phyloP scores from a whole-genome alignment of 2,797 vertebrate genomes.

The Notolabrus celidotus region DNA sequence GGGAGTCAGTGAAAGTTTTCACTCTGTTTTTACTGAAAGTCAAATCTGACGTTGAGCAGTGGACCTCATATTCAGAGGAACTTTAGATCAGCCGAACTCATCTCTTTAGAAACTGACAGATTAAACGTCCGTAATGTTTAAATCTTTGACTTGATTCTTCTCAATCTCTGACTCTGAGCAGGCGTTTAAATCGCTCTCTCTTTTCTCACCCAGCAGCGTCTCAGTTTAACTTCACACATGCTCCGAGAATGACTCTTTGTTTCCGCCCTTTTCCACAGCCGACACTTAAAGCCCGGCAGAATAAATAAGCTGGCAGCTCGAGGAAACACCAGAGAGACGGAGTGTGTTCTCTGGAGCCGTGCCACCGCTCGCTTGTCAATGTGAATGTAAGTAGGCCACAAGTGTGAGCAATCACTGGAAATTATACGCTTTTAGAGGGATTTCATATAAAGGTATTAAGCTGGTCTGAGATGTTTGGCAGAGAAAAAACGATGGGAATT shows the following conservation, averaged over 20 bases:
- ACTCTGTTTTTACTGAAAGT: too few relatives aligned
- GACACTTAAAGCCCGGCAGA: conserved; percentile 79
- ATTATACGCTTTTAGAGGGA: conserved; percentile 85
- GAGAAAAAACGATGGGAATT: conserved; percentile 76
- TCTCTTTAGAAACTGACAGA: too few relatives aligned
- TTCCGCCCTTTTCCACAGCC: conserved; percentile 75
- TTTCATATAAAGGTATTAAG: conserved; percentile 86
- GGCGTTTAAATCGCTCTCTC: too few relatives aligned
- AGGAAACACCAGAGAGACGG: conserved; percentile 74
- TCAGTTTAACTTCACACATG: conserved; percentile 70
- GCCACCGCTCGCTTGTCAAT: conserved; percentile 74
- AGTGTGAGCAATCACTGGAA: conserved; percentile 87
- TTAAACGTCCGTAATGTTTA: too few relatives aligned
- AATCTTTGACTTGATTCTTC: too few relatives aligned
- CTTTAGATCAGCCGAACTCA: too few relatives aligned
- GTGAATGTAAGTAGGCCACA: conserved; percentile 82
- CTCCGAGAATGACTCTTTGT: conserved; percentile 82
- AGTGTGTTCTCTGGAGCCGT: conserved; percentile 77
- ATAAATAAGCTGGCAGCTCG: conserved; percentile 82
- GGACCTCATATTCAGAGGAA: too few relatives aligned
- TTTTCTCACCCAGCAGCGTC: conserved; percentile 27
- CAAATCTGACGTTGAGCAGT: too few relatives aligned
- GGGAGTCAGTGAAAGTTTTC: too few relatives aligned
- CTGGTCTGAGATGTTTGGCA: conserved; percentile 76
- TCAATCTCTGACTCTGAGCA: too few relatives aligned